Evolutionary conservation across 1,140 invertebrate species (phyloP).

Genomic region (Drosophila virilis): DNA sequence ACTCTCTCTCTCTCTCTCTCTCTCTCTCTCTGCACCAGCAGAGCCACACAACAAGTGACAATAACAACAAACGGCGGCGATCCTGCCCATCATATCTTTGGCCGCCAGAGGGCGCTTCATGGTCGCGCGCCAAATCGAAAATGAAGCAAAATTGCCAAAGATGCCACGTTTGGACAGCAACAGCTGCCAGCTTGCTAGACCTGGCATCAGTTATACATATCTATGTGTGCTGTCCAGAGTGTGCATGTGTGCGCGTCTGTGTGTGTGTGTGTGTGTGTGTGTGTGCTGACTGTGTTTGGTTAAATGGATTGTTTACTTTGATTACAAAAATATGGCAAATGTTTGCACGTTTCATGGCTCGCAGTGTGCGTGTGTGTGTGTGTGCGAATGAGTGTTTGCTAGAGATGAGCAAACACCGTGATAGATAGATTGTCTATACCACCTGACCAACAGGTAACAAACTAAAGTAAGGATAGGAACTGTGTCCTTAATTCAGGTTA

Average conservation of each 20-base stretch:
- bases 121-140: conserved; percentile 33
- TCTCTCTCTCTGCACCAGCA: too few species aligned
- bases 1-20: too few species aligned
- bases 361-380: conserved; percentile 34
- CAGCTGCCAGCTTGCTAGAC: conserved; percentile 18
- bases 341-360: conserved; percentile 74
- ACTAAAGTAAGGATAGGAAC: too few species aligned
- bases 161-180: conserved; percentile 39
- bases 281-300: conserved; percentile 60
- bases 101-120: conserved; percentile 48
- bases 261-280: conserved; percentile 14
- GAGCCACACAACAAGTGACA: conserved; percentile 49
- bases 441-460: too few species aligned
- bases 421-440: background rate
- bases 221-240: background rate
- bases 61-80: conserved; percentile 57
- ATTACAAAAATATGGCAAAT: conserved; percentile 82
- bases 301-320: conserved; percentile 81
- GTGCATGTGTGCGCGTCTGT: conserved; percentile 19
- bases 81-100: conserved; percentile 48
- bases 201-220: background rate
- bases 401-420: conserved; percentile 12
- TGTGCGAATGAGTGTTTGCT: conserved; percentile 26
- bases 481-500: too few species aligned
- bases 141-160: conserved; percentile 69